Evolutionary conservation across 1,140 invertebrate species (phyloP).

Genomic region (Lordiphosa stackelbergi): DNA sequence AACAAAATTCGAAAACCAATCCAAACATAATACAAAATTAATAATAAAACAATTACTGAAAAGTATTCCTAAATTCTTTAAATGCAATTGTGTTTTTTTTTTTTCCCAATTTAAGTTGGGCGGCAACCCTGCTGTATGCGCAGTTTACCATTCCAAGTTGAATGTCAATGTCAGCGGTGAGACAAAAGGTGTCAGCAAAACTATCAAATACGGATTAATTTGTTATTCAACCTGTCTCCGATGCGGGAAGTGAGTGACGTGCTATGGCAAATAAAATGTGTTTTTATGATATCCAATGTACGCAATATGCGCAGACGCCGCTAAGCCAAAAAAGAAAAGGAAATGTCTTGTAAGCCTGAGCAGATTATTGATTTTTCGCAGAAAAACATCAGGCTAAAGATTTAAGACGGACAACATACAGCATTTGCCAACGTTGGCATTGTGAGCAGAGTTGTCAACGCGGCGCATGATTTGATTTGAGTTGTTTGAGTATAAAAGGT

Average conservation of each 20-base stretch:
- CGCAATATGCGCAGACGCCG: conserved; percentile 36
- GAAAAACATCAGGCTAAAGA: too few relatives aligned
- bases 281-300: conserved; percentile 28
- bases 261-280: conserved; percentile 29
- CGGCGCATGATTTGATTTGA: conserved; percentile 18
- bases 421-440: conserved; percentile 12
- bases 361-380: conserved; percentile 28
- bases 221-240: neutral
- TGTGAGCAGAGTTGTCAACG: conserved; percentile 31
- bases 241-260: neutral
- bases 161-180: conserved; percentile 12
- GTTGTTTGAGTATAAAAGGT: conserved; percentile 10
- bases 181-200: conserved; percentile 4
- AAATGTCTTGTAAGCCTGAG: conserved; percentile 10
- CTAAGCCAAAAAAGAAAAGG: conserved; percentile 9
- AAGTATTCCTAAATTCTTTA: conserved; percentile 76
- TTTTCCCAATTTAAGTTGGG: neutral
- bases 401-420: neutral
- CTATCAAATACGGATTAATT: neutral
- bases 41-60: conserved; percentile 58
- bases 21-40: conserved; percentile 45
- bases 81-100: conserved; percentile 36
- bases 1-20: conserved; percentile 27
- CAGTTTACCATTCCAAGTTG: neutral
- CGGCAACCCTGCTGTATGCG: neutral